phyloP scores from a whole-genome alignment of 2,797 vertebrate genomes.

The Serranus cabrilla region DNA sequence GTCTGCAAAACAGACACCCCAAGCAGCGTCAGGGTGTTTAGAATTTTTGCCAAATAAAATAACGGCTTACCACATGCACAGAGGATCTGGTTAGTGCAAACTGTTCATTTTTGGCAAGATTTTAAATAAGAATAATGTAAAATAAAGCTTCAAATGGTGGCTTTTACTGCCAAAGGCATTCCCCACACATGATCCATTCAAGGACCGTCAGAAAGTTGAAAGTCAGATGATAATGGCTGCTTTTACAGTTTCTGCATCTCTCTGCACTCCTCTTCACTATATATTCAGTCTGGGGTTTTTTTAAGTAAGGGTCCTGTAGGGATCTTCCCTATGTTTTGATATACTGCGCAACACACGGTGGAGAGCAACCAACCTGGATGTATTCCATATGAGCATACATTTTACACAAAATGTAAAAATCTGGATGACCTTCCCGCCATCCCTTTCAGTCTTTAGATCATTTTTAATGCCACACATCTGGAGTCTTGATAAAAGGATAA shows the following conservation, averaged over 20 bases:
- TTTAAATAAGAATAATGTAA: no score
- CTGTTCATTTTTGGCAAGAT: no score
- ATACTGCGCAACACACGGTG: slow-evolving; percentile 14
- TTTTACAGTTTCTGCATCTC: not conserved
- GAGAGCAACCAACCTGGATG: slow-evolving; percentile 21
- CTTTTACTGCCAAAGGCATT: no score
- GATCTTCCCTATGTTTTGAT: slow-evolving; percentile 15
- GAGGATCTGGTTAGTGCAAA: no score
- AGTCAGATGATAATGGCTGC: no score
- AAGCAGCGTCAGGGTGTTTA: no score
- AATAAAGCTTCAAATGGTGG: no score
- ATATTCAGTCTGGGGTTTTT: not conserved
- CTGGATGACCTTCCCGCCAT: slow-evolving; percentile 34
- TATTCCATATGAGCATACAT: slow-evolving; percentile 37
- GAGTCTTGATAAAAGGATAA: slow-evolving; percentile 55
- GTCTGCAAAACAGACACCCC: not conserved
- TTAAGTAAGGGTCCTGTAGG: slow-evolving; percentile 1
- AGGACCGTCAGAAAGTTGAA: no score
- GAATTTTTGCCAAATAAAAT: no score
- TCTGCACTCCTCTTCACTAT: not conserved
- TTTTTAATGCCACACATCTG: slow-evolving; percentile 51
- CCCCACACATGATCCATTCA: no score
- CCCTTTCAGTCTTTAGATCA: slow-evolving; percentile 39
- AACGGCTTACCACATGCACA: no score
- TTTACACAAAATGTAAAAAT: slow-evolving; percentile 32